Evolutionary conservation across 1,140 invertebrate species (phyloP).

Genomic region (Elymnias hypermnestra): DNA sequence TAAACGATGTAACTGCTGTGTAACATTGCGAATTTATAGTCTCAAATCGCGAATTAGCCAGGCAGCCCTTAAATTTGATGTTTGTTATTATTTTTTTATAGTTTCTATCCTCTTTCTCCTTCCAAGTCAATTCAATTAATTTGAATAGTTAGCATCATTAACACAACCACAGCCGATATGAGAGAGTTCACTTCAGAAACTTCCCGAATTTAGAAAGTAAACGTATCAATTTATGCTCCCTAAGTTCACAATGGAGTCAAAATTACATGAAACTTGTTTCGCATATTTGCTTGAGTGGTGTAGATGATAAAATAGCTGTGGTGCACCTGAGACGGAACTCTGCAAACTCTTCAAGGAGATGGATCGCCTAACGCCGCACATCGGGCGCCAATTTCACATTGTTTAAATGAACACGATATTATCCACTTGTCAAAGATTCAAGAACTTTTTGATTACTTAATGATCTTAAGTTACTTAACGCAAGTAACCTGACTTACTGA

Average conservation of each 20-base stretch:
- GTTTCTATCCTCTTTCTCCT: too few species aligned
- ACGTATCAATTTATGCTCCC: constrained; percentile 28
- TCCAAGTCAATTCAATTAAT: too few species aligned
- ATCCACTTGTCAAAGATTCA: constrained; percentile 35
- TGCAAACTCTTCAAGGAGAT: constrained; percentile 35
- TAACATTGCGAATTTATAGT: constrained; percentile 70
- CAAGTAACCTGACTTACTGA: too few species aligned
- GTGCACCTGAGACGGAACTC: constrained; percentile 48
- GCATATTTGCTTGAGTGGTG: constrained; percentile 50
- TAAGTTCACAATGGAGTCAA: constrained; percentile 39
- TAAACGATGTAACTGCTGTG: constrained; percentile 36
- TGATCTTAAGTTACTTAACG: constrained; percentile 17
- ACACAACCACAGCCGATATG: constrained; percentile 8
- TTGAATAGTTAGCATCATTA: constrained; percentile 13
- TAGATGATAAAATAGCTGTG: constrained; percentile 51
- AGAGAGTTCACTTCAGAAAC: too few species aligned
- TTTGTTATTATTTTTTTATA: too few species aligned
- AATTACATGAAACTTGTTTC: constrained; percentile 49
- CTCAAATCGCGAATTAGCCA: constrained; percentile 41
- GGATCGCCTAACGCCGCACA: constrained; percentile 35
- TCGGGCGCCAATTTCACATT: constrained; percentile 52
- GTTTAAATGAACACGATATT: constrained; percentile 39
- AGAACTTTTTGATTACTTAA: constrained; percentile 20
- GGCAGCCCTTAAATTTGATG: constrained; percentile 64
- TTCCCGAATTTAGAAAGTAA: constrained; percentile 17